These are phyloP conservation scores for Drosophila pectinifera DNA, from an alignment of 1,140 invertebrate species.

Conservation along the genomic window DNA sequence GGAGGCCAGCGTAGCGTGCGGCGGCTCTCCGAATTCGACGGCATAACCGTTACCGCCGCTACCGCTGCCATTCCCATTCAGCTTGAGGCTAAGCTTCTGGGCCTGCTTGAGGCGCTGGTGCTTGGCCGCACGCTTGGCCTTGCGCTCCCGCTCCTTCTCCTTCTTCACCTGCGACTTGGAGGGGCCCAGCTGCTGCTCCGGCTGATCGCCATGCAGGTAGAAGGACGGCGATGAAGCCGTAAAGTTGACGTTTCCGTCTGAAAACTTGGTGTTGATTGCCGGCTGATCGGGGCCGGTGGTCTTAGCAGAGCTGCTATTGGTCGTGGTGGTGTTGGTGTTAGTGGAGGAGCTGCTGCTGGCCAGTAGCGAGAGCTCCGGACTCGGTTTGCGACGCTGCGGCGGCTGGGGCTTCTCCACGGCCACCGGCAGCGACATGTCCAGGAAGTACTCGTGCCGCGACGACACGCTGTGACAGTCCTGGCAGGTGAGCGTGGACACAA, in stretches of 20 bases:
- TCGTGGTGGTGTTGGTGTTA: background rate
- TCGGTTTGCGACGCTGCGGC: conserved; percentile 86
- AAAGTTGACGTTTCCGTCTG: conserved; percentile 29
- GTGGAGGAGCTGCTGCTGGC: background rate
- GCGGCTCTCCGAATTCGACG: background rate
- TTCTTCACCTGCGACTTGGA: conserved; percentile 90
- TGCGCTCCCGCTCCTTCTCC: conserved; percentile 88
- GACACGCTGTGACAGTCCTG: conserved; percentile 94
- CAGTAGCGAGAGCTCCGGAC: conserved; percentile 69
- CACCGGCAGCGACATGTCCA: conserved; percentile 97
- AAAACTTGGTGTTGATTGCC: conserved; percentile 57
- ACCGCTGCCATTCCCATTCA: conserved; percentile 69
- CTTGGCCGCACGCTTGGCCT: conserved; percentile 81
- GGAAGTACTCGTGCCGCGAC: conserved; percentile 94
- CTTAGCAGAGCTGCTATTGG: background rate
- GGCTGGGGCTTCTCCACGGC: conserved; percentile 90
- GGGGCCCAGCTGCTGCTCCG: conserved; percentile 72
- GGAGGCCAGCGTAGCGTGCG: background rate
- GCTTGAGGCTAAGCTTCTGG: conserved; percentile 55
- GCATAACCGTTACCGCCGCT: conserved; percentile 8
- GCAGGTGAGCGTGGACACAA: conserved; percentile 95
- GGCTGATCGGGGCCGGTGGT: conserved; percentile 5
- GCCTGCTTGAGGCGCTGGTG: conserved; percentile 77
- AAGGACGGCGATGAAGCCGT: conserved; percentile 52
- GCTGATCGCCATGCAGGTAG: conserved; percentile 56